Percentiles rank a stretch among this genome's conserved stretches.
These are phyloP conservation scores for Rattus norvegicus DNA, from an alignment of 2,113 vertebrate genomes.

Conservation along the genomic window GRCr8 NC_086023.1:143728501-143729000, in stretches of 20 bases:
- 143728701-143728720: conserved; percentile 89
- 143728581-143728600: conserved; percentile 78
- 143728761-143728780: conserved; percentile 88
- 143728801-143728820: conserved; percentile 86
- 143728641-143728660: neutral
- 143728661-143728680: conserved; percentile 85
- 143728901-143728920: neutral
- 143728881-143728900: neutral
- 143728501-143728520: accelerated
- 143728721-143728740: conserved; percentile 88
- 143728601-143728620: neutral
- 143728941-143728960: conserved; percentile 62
- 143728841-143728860: conserved; percentile 84
- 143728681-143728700: conserved; percentile 88
- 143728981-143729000: neutral
- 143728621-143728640: neutral
- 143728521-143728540: conserved; percentile 31
- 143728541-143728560: conserved; percentile 70
- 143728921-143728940: conserved; percentile 59
- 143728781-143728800: conserved; percentile 86
- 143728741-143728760: conserved; percentile 87
- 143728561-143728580: neutral
- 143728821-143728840: conserved; percentile 89
- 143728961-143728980: neutral
- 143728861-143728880: neutral